Evolutionary conservation across 2,113 vertebrate genomes (phyloP), one percentile per base, ranked within the genome.

Genomic region (Hemiprocne comata): DNA sequence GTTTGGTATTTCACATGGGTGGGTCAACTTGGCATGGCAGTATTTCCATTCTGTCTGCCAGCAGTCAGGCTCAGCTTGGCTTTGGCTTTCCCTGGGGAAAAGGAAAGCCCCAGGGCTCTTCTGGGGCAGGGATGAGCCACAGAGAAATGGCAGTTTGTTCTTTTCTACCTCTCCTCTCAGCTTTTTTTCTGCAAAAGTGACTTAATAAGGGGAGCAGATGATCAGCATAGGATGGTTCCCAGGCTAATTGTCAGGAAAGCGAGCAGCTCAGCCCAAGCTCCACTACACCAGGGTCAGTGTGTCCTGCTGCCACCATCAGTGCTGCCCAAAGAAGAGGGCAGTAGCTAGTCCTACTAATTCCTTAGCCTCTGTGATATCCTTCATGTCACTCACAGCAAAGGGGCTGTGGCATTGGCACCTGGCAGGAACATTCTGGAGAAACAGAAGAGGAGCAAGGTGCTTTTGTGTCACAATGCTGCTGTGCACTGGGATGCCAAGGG

Each of bases 201-300:
- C 64, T 84, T 87, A 88, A 75, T 81, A 91, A 80, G 67, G 33
- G 66, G 40, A 95, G 81, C 90, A 92, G 88, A 86, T 91, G 77
- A 95, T 87, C 70, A 88, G 57, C 57, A 73, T 78, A 70, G 93
- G 64, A 69, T 66, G 57, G 74, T 92, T 96, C 95, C 88, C 94
- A 96, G 84, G 67, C 80, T 91, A 94, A 95, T 84, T 93, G 84
- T 89, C 90, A 84, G 95, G 90, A 92, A 95, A 89, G 72, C 4
- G 11, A 96, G 77, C 74, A 74, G 50, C 83, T 95, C 86, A 89
- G 86, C 46, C 60, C 92, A 84, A 79, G 82, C 81, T 94, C 55
- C 66, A 38, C 70, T 82, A 89, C 89, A 60, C 74, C 26, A 53
- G 48, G 33, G 58, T 92, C 73, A 82, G 48, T 0, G 0, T 58